Percentiles rank a stretch among this genome's conserved stretches.
Evolutionary conservation across 2,797 vertebrate genomes (phyloP).

Genomic region (Crocidura indochinensis): DNA sequence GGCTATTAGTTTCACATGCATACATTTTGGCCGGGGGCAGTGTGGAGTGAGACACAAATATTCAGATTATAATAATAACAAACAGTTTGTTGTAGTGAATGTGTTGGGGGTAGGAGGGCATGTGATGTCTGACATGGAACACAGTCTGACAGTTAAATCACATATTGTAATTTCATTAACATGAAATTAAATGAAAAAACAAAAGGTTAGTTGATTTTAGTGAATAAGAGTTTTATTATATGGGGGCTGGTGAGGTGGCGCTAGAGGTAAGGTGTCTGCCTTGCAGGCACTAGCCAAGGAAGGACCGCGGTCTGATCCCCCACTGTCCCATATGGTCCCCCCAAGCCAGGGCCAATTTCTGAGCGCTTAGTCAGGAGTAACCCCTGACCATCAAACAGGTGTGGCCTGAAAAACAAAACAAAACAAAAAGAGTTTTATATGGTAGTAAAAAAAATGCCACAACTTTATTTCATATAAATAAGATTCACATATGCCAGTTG

Average conservation of each 20-base stretch:
- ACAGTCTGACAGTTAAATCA: too few species aligned
- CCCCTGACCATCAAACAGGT: too few species aligned
- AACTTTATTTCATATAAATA: slow-evolving; percentile 52
- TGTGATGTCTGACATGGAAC: too few species aligned
- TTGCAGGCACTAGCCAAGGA: too few species aligned
- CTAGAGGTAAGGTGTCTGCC: too few species aligned
- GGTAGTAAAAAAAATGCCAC: not conserved
- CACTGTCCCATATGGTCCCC: too few species aligned
- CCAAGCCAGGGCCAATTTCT: too few species aligned
- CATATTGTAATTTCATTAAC: slow-evolving; percentile 42
- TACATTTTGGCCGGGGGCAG: not conserved
- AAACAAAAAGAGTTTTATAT: slow-evolving; percentile 38
- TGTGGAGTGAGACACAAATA: not conserved
- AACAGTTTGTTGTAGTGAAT: not conserved
- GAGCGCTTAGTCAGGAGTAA: too few species aligned
- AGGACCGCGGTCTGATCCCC: too few species aligned
- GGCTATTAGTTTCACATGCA: not conserved
- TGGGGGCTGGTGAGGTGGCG: too few species aligned
- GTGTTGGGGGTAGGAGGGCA: not conserved
- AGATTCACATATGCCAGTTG: not conserved
- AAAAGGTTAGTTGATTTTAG: not conserved
- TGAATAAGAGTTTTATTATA: not conserved
- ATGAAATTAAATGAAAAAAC: not conserved
- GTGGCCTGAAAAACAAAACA: too few species aligned
- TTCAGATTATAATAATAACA: not conserved